Conservation (phyloP, 2,113 vertebrate genomes). For the Felis catus region DNA sequence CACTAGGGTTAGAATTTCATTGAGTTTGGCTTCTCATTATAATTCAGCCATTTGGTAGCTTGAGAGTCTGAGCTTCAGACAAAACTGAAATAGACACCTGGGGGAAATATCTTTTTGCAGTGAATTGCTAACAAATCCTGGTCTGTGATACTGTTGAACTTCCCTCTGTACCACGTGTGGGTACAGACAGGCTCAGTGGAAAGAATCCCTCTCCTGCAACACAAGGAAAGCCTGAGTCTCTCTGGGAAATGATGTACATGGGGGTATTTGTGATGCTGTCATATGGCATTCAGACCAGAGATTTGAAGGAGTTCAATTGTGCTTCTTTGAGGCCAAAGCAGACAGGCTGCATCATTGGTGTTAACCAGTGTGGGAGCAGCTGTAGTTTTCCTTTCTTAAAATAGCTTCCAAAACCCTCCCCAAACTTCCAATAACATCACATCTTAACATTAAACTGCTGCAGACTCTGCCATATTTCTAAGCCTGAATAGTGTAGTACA, state of each 20-base stretch:
- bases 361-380: neutral
- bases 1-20: neutral
- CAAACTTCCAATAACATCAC: neutral
- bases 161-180: neutral
- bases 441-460: neutral
- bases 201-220: neutral
- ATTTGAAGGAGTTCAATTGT: neutral
- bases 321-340: conserved; percentile 17
- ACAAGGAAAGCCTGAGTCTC: neutral
- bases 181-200: neutral
- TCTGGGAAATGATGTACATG: neutral
- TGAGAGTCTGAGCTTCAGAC: neutral
- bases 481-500: neutral
- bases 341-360: neutral
- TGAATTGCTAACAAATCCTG: neutral
- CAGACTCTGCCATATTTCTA: neutral
- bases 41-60: neutral
- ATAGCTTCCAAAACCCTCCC: neutral
- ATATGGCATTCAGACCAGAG: neutral
- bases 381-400: neutral
- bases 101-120: neutral
- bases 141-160: neutral
- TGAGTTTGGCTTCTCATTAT: neutral
- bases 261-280: neutral
- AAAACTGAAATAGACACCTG: neutral